Evolutionary conservation across 2,888 invertebrate species (phyloP).

Genomic region (Campoplex nolae): DNA sequence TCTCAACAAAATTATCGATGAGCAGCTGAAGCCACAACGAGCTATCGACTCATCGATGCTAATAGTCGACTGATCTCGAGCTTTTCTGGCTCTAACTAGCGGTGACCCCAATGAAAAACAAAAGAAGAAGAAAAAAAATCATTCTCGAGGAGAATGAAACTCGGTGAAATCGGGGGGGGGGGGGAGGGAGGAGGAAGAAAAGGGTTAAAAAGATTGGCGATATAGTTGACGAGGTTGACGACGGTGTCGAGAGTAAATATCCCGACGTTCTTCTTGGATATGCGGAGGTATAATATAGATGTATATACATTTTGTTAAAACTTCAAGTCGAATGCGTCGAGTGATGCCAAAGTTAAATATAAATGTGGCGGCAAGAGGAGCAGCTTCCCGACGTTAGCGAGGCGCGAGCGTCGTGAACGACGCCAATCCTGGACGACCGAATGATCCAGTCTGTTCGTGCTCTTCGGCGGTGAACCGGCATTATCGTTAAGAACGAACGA

Average conservation of each 20-base stretch:
- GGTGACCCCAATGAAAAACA: background rate
- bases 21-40: slow-evolving; percentile 67
- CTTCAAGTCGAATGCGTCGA: slow-evolving; percentile 80
- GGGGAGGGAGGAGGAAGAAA: slow-evolving; percentile 35
- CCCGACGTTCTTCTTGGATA: slow-evolving; percentile 20
- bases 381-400: slow-evolving; percentile 75
- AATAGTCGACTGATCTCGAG: slow-evolving; percentile 65
- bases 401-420: slow-evolving; percentile 73
- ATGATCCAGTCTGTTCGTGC: slow-evolving; percentile 83
- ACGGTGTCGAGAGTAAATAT: slow-evolving; percentile 27
- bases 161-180: background rate
- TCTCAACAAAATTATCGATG: slow-evolving; percentile 77
- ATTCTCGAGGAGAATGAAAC: background rate
- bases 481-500: slow-evolving; percentile 69
- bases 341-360: slow-evolving; percentile 85
- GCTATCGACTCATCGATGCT: slow-evolving; percentile 71
- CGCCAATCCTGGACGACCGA: slow-evolving; percentile 81
- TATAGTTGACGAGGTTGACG: slow-evolving; percentile 21
- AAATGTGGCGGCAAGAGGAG: slow-evolving; percentile 77
- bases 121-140: background rate
- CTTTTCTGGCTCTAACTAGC: slow-evolving; percentile 8
- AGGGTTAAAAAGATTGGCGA: slow-evolving; percentile 51
- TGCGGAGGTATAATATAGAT: background rate
- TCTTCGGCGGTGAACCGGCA: slow-evolving; percentile 79
- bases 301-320: slow-evolving; percentile 60